Conservation (phyloP, 2,113 vertebrate species). For the Oncorhynchus gorbuscha region DNA sequence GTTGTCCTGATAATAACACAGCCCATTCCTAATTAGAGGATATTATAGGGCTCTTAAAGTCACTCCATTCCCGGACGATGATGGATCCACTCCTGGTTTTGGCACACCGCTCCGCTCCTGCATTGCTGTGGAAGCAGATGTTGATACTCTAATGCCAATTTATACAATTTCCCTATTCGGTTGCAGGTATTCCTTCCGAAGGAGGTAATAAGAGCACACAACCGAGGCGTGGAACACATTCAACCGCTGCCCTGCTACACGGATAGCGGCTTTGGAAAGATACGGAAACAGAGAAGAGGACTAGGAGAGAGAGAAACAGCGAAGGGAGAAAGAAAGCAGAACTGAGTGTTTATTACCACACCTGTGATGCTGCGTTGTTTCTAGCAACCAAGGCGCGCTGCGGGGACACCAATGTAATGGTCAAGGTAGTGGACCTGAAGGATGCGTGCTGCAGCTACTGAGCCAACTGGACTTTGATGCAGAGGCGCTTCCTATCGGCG, state of each 20-base stretch:
- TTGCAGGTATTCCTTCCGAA: constrained; percentile 47
- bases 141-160: constrained; percentile 61
- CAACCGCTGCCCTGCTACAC: constrained; percentile 1
- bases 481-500: constrained; percentile 43
- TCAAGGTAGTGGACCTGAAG: constrained; percentile 47
- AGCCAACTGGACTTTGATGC: constrained; percentile 51
- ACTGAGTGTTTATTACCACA: constrained; percentile 65
- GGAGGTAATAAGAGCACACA: constrained; percentile 47
- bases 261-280: constrained; percentile 38
- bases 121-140: constrained; percentile 78
- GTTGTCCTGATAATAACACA: background rate
- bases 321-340: constrained; percentile 1
- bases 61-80: constrained; percentile 48
- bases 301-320: no score
- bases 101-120: constrained; percentile 60
- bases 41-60: background rate
- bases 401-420: constrained; percentile 69
- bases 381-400: constrained; percentile 71
- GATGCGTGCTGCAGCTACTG: constrained; percentile 65
- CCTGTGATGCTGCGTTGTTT: constrained; percentile 77
- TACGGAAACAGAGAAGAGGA: constrained; percentile 26
- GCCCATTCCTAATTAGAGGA: background rate
- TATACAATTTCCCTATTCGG: constrained; percentile 52
- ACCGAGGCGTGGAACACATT: constrained; percentile 22
- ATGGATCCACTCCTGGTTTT: constrained; percentile 74